These are phyloP conservation scores for Lycaon pictus DNA, from an alignment of 2,113 vertebrate genomes.

Conservation along the genomic window DNA sequence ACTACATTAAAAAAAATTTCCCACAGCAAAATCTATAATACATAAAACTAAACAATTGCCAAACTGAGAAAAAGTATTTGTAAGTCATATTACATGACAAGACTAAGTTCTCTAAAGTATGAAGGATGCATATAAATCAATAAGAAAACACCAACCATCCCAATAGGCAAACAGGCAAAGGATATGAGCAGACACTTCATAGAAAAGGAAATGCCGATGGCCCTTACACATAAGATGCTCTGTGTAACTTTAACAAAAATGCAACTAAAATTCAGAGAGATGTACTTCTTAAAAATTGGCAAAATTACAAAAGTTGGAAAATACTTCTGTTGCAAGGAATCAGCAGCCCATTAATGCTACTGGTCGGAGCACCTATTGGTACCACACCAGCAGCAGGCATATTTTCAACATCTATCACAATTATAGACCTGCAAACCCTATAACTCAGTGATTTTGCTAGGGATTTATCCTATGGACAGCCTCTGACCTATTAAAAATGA, in stretches of 20 bases:
- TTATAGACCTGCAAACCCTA: background rate
- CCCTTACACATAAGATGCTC: background rate
- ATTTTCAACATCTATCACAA: background rate
- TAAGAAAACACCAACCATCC: constrained; percentile 18
- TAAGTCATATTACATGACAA: constrained; percentile 53
- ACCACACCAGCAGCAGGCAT: background rate
- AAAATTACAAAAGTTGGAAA: constrained; percentile 31
- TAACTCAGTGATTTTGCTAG: constrained; percentile 41
- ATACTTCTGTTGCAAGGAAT: background rate
- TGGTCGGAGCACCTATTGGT: background rate
- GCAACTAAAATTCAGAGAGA: background rate
- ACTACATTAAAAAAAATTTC: background rate
- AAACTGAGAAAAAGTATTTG: constrained; percentile 25
- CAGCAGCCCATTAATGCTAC: background rate
- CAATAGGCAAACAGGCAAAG: background rate
- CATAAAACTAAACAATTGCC: background rate
- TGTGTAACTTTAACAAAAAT: background rate
- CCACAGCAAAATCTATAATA: background rate
- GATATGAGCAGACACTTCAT: background rate
- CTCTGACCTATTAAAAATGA: background rate
- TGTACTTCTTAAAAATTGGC: background rate
- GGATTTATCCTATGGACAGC: background rate
- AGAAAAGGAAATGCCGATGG: constrained; percentile 3
- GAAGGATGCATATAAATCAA: background rate
- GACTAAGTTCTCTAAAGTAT: background rate